Evolutionary conservation across 2,113 vertebrate species (phyloP), one percentile per base, ranked within the genome.

Genomic region (Cyprinodon tularosa): DNA sequence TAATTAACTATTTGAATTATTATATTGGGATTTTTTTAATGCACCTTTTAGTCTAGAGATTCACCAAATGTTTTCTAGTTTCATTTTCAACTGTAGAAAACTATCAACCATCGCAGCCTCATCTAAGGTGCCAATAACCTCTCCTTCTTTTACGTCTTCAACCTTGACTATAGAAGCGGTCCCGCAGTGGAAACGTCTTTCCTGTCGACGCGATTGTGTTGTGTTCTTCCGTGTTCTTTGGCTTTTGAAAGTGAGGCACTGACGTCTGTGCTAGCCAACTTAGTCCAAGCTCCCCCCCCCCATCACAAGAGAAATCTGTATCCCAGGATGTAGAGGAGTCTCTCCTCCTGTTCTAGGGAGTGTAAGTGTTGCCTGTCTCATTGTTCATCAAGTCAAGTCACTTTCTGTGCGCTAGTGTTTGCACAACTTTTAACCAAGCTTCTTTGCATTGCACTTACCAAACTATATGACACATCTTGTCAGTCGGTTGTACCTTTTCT

Each of bases 391-490:
- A 68, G 80, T 76, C 68, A 74, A 69, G 70, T 68, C 78, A 71
- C 81, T 84, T 80, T 88, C 85, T 87, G 74, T 66, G 76, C 77
- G 75, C 78, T 83, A 66, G 63, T 15, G 76, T 92, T 88, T 88
- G 90, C 84, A 88, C 83, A 81, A 85, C 73, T 72, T 86, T 82
- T 66, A 88, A 84, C 63, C 72, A 67, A 88, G 83, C 86, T 91
- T 29, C 29, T 57, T 84, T 86, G 83, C 88, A 81, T 92, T 91
- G 91, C 92, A 93, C 86, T 92, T 91, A 90, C 81, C 86, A 91
- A 93, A 90, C 82, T 71, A 71, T 90, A 91, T 89, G 84, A 89
- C 91, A 88, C 85, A 83, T 76, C 79, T 78, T 93, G 83, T 90
- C 48, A 84, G 84, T 88, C 91, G 85, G 89, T 84, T 62, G 84